Evolutionary conservation across 2,797 vertebrate species (phyloP), one percentile per base, ranked within the genome.

Genomic region (Clarias platycephalus): DNA sequence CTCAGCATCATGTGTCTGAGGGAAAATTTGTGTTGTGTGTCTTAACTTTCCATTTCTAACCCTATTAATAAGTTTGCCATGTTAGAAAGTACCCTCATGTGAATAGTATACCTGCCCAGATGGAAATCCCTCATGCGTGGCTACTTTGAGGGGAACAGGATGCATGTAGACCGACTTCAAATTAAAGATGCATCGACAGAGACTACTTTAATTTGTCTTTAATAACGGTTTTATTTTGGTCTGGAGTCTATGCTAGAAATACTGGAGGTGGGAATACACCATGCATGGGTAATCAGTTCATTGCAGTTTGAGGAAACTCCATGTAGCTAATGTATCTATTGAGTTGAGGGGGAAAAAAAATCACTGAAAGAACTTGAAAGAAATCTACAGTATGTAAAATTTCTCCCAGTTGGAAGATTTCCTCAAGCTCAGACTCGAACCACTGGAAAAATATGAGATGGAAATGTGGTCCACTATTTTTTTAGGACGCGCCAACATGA

Each of bases 21-120:
- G 63, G 85, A 83, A 88, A 28, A 62, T 57, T 70, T 67, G 31
- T 88, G 62, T 77, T 62, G 26, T 70, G 5, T 40, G 62, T 75
- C 87, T 53, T 53, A 88, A 88, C 85, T 91, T 93, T 93, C 92
- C 91, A 87, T 87, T 87, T 83, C 58, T 87, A 75, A 31, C 88
- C 26, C 26, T 83, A 88, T 80, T 87, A 83, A 84, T 83, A 84
- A 49, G 22, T 81, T 88, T 89, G 83, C 90, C 89, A 22, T 68
- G 0, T 78, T 88, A 90, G 90, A 90, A 87, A 91, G 71, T 76
- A 40, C 49, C 6, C 37, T 74, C 74, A 44, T 68, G 37, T 20
- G 10, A 49, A 66, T 66, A 24, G 40, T 62, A 44, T 83, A 83
- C 63, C 78, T 74, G 62, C 83, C 80, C 70, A 20, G 4, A 84